Percentiles rank a stretch among this genome's conserved stretches.
phyloP scores from a whole-genome alignment of 2,797 vertebrate genomes.

The Phrynocephalus guinanensis region DNA sequence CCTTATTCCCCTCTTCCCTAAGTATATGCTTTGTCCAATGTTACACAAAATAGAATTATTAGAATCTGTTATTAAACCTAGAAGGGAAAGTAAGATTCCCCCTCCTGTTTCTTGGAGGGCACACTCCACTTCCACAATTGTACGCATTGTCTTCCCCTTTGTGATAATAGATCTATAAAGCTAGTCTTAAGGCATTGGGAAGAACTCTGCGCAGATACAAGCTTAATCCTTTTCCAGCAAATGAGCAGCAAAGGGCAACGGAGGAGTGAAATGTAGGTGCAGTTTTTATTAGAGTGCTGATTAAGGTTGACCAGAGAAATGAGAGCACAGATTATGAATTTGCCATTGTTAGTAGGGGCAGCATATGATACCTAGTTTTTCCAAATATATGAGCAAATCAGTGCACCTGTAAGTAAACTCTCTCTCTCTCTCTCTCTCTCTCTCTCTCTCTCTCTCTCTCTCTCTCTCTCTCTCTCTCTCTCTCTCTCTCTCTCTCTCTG shows the following conservation, averaged over 20 bases:
- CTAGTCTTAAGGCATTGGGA: background rate
- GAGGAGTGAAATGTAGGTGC: background rate
- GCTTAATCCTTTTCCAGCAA: background rate
- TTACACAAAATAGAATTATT: slow-evolving; percentile 21
- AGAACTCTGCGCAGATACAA: background rate
- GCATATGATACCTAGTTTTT: background rate
- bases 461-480: no score
- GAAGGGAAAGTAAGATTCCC: slow-evolving; percentile 6
- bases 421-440: no score
- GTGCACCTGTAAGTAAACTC: background rate
- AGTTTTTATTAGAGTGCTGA: background rate
- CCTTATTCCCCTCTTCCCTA: background rate
- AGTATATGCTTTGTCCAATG: background rate
- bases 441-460: no score
- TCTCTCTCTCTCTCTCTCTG: no score
- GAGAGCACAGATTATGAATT: background rate
- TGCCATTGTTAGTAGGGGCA: background rate
- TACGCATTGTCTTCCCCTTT: background rate
- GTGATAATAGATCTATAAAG: background rate
- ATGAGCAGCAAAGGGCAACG: background rate
- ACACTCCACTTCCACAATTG: background rate
- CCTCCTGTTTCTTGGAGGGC: background rate
- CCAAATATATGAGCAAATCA: slow-evolving; percentile 2
- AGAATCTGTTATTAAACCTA: slow-evolving; percentile 23
- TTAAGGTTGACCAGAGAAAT: background rate